Evolutionary conservation across 2,797 vertebrate species (phyloP).

Genomic region (Microctenopoma stevenorrisi): DNA sequence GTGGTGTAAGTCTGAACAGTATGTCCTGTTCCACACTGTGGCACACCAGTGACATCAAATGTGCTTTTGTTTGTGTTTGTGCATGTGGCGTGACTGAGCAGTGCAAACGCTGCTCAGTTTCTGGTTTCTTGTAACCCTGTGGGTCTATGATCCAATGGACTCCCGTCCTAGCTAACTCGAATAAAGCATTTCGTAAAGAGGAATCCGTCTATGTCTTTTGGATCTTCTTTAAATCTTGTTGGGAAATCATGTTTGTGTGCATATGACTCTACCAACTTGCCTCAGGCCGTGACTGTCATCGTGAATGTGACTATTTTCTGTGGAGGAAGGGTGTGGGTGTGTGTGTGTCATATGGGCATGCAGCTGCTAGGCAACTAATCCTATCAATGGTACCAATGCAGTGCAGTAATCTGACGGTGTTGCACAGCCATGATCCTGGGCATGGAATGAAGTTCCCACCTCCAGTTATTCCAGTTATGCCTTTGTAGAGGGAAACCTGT

Average conservation of each 20-base stretch:
- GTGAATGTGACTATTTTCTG: constrained; percentile 6
- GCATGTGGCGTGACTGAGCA: background rate
- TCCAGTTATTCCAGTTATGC: constrained; percentile 46
- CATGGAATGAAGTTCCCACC: constrained; percentile 41
- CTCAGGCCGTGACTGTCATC: background rate
- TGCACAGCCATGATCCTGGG: constrained; percentile 33
- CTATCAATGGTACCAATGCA: constrained; percentile 66
- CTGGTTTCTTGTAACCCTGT: background rate
- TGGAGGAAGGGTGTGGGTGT: background rate
- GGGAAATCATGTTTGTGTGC: too few species aligned
- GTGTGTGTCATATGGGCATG: constrained; percentile 12
- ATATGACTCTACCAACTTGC: background rate
- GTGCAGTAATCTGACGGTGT: constrained; percentile 47
- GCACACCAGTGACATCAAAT: background rate
- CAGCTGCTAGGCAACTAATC: constrained; percentile 72
- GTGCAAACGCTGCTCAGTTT: background rate
- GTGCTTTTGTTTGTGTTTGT: constrained; percentile 1
- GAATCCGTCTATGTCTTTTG: too few species aligned
- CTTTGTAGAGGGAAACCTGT: constrained; percentile 38
- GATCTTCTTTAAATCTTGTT: too few species aligned
- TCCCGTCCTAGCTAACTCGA: background rate
- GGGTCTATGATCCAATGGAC: background rate
- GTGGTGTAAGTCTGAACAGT: too few species aligned
- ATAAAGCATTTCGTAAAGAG: too few species aligned
- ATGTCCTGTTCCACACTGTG: background rate